A percentile compares a stretch with the other conserved stretches of the same genome.
Evolutionary conservation across 2,113 vertebrate species (phyloP).

Genomic region (Psammodynastes pulverulentus): DNA sequence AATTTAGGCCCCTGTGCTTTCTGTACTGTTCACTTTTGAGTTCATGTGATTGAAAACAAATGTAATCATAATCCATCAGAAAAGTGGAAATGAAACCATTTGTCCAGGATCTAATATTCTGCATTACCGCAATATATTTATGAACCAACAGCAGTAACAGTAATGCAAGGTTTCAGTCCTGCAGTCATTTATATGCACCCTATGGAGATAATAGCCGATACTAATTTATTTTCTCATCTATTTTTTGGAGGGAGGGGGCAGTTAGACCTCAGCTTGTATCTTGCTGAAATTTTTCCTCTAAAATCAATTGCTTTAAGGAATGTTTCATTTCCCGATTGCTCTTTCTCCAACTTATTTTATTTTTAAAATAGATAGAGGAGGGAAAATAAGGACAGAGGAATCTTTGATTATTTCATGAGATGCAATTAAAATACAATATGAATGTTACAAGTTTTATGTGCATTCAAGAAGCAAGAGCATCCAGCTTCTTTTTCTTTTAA

Average conservation of each 20-base stretch:
- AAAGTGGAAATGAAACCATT: neutral
- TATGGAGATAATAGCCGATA: neutral
- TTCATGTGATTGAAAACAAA: neutral
- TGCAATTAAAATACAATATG: neutral
- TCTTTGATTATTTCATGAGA: neutral
- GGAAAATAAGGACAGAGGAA: neutral
- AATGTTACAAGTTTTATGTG: neutral
- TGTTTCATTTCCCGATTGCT: conserved; percentile 15
- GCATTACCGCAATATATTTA: neutral
- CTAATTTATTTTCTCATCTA: neutral
- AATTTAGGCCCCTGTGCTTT: neutral
- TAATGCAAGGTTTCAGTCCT: neutral
- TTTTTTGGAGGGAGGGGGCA: neutral
- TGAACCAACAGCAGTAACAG: neutral
- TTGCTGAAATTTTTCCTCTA: neutral
- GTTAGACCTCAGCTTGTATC: neutral
- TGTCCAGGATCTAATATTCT: neutral
- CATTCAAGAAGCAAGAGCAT: no score
- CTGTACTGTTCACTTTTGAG: neutral
- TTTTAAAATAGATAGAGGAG: neutral
- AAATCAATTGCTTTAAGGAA: conserved; percentile 6
- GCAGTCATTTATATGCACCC: no score
- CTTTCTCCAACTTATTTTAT: neutral
- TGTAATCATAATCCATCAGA: neutral
- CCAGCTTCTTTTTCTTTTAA: neutral